Conservation (phyloP, 2,888 invertebrate species). For the Lumbricus terrestris region DNA sequence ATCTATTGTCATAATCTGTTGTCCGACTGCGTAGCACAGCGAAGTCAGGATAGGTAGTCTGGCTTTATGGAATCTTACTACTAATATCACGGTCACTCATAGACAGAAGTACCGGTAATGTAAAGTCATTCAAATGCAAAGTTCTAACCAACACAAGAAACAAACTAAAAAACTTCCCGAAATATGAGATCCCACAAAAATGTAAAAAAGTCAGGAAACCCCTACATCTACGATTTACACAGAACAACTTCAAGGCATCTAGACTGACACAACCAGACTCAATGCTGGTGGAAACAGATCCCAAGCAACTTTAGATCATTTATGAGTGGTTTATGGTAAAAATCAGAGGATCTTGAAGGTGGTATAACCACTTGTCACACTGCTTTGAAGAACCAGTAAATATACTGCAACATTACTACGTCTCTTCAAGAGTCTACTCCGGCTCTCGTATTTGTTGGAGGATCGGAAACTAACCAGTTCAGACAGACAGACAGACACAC, state of each 20-base stretch:
- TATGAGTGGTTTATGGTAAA: not conserved
- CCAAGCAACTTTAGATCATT: not conserved
- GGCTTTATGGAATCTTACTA: too few species aligned
- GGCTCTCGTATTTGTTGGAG: not conserved
- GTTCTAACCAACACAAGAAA: too few species aligned
- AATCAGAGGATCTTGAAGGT: not conserved
- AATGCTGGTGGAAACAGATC: not conserved
- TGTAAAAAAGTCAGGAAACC: not conserved
- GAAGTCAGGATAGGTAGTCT: too few species aligned
- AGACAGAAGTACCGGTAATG: too few species aligned
- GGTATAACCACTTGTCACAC: not conserved
- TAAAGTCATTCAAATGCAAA: too few species aligned
- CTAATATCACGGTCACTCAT: too few species aligned
- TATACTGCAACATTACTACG: not conserved
- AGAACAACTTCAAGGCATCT: not conserved
- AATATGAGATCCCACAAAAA: too few species aligned
- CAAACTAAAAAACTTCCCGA: too few species aligned
- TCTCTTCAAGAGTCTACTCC: not conserved
- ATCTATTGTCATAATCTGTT: too few species aligned
- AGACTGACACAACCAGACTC: not conserved
- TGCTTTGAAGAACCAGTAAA: not conserved
- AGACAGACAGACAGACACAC: not conserved
- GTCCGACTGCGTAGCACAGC: too few species aligned
- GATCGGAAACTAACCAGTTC: not conserved
- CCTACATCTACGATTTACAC: not conserved